Conservation (phyloP, 2,113 vertebrate genomes). For the Bujurquina vittata region DNA sequence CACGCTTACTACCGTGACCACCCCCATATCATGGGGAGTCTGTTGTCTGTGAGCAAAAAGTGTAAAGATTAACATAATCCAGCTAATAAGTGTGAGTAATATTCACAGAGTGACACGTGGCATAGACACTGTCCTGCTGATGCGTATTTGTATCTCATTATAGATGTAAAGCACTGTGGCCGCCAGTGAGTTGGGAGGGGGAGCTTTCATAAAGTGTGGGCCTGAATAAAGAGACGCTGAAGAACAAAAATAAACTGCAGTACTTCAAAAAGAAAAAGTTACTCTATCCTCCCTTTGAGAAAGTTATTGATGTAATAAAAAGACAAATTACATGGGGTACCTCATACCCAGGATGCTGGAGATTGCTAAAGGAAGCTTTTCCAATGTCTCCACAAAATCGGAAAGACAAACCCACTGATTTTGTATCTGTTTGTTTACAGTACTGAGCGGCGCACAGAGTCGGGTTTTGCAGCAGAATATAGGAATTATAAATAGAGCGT, state of each 20-base stretch:
- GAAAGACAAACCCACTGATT: slow-evolving; percentile 20
- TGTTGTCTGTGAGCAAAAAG: slow-evolving; percentile 81
- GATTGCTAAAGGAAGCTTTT: slow-evolving; percentile 18
- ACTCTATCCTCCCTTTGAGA: not conserved
- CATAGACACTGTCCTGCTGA: slow-evolving; percentile 79
- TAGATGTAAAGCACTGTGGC: slow-evolving; percentile 76
- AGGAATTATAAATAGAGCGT: slow-evolving; percentile 74
- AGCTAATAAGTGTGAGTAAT: slow-evolving; percentile 82
- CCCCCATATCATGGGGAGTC: slow-evolving; percentile 72
- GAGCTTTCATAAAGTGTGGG: slow-evolving; percentile 44
- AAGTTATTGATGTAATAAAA: slow-evolving; percentile 6
- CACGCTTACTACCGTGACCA: slow-evolving; percentile 69
- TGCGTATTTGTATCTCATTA: slow-evolving; percentile 82
- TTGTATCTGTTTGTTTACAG: slow-evolving; percentile 31
- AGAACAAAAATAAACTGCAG: slow-evolving; percentile 33
- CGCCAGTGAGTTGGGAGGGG: slow-evolving; percentile 20
- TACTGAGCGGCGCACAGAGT: slow-evolving; percentile 32
- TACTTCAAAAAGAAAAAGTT: slow-evolving; percentile 17
- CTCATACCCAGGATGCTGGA: slow-evolving; percentile 1
- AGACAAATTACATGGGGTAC: slow-evolving; percentile 5
- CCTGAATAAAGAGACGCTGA: slow-evolving; percentile 19
- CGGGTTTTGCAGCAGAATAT: slow-evolving; percentile 60
- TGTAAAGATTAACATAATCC: slow-evolving; percentile 83
- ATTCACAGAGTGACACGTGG: slow-evolving; percentile 81
- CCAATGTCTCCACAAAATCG: slow-evolving; percentile 31